Evolutionary conservation across 2,888 invertebrate genomes (phyloP), one percentile per base, ranked within the genome.

Genomic region (Patella pellucida): DNA sequence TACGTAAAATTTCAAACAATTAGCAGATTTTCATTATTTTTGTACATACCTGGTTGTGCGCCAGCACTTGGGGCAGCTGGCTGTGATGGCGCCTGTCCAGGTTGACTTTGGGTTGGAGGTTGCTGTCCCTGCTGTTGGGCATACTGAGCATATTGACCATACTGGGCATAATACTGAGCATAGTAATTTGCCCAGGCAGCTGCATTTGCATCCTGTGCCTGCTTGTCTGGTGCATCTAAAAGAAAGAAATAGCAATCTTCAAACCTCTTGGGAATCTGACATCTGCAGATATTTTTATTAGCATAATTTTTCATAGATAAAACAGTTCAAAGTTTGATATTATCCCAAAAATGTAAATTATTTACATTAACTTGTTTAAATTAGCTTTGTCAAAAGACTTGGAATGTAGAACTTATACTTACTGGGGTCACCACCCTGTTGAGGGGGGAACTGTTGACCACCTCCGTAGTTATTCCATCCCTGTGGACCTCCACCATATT

Each of bases 171-270:
- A 83, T 90, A 92, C 84, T 92, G 91, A 70, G 91, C 89, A 84
- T 92, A 92, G 82, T 92, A 92, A 3, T 91, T 92, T 12, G 91
- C 91, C 92, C 92, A 92, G 1, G 91, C 92, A 54, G 92, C 92
- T 41, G 91, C 91, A 83, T 92, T 91, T 67, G 88, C 87, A 82
- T 91, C 91, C 68, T 85, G 84, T 16, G 82, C 85, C 76, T 86
- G 82, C 74, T 84, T 86, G 73, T 78, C 82, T 77, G 69, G 14
- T 68, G 11, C 31, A 41, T 41, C 41, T 41, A 41, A 9, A 41
- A 7, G 7, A 7, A 41, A 41, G 5, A 41, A 31, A 3, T 5
- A 7, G 9, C 9, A 7, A 41, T 9, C 41, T 41, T 41, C 41
- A 41, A 41, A 41, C 41, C 7, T 41, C 41, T 41, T 41, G 41